Base-by-base conservation (phyloP, 1,140 invertebrate species). In the Bombus soroeensis region DNA sequence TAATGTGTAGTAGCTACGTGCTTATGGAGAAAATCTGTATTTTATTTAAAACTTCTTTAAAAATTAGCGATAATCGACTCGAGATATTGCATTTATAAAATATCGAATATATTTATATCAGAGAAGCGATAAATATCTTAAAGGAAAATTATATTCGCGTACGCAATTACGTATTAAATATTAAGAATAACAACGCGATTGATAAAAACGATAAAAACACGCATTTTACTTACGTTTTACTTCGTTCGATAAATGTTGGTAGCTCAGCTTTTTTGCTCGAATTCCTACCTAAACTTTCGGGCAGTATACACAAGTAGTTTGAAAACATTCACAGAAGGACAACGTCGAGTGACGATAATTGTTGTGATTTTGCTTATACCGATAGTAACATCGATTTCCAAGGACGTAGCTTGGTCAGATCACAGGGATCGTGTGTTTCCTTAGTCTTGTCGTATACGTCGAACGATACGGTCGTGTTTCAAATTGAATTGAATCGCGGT, bases 181-280 rank as follows among this genome's bases (percentile, higher is more conserved):
- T 41, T 64, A 18, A 41, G 41, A 41, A 41, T 28, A 41, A 22
- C 34, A 22, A 9, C 15, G 59, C 32, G n/a, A 18, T 34, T 32
- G 22, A 34, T 25, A 18, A 3, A 39, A 25, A 43, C 37, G 5
- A 18, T 5, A 39, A 34, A 34, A 32, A 15, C n/a, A 3, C 8
- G 15, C 70, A 39, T 39, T 41, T 71, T 25, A 70, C 34, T 28
- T 47, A 39, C 43, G 70, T 64, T 83, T 78, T 41, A 4, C 28
- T n/a, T 34, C 22, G 12, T 22, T 13, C 32, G 9, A 64, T 28
- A 47, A 83, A 66, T n/a, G 12, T 28, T 68, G 18, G 32, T 37
- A 32, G 10, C 43, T n/a, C 15, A 41, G 37, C 59, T 18, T 84
- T 84, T 84, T 84, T 79, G 53, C n/a, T 13, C 66, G 39, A 53